Evolutionary conservation across 2,888 invertebrate genomes (phyloP), one percentile per base, ranked within the genome.

Genomic region (Neocrepidodera transversa): DNA sequence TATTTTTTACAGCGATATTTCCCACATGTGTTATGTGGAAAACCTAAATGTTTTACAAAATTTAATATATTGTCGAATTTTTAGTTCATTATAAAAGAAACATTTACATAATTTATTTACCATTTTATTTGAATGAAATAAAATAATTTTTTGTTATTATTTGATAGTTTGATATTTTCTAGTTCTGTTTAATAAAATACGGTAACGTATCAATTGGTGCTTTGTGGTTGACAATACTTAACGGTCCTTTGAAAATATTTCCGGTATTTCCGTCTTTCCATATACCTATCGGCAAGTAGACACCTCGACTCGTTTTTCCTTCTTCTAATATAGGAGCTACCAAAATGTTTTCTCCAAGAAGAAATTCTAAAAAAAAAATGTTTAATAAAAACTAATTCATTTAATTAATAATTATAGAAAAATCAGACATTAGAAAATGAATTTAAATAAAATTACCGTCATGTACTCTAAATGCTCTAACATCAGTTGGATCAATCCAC

Each of bases 401-500:
- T n/a, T n/a, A 30, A 6, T 30, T 30, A 2, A 30, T 6, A n/a
- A 8, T 30, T 30, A 8, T 30, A 30, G 8, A 7, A 30, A 10
- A 30, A 30, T 30, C 30, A 30, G 30, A 4, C 8, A 30, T 2
- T 23, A n/a, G 23, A 23, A 23, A 6, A 2, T 11, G 36, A 36
- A 16, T 13, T 32, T 8, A 32, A 32, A n/a, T 13, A 32, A 4
- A 71, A 75, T 75, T 77, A 87, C 87, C 83, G 68, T 87, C 86
- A 77, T 82, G 82, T 57, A 84, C 82, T 49, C 74, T 71, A n/a
- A 83, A 80, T 0, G 92, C 88, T 13, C 81, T 81, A 17, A 75
- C 71, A 71, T 93, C 89, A 0, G 74, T 76, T 0, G 93, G 92
- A 68, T 87, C 89, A 0, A 89, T 74, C 93, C 93, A 94, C 94